These are phyloP conservation scores for Megalops atlanticus DNA, from an alignment of 2,113 vertebrate genomes.

Conservation along the genomic window DNA sequence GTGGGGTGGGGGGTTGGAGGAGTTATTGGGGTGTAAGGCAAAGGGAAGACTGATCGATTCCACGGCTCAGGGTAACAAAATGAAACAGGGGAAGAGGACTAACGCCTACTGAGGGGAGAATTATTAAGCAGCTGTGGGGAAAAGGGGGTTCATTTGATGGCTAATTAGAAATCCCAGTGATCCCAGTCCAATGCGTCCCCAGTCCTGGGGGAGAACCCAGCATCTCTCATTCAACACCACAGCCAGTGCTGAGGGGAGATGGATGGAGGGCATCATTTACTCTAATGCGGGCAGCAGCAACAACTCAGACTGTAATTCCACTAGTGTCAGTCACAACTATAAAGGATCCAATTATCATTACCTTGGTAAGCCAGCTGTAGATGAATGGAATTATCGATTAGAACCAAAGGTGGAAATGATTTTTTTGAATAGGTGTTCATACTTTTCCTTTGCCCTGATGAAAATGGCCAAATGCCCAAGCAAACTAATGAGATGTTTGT, in stretches of 20 bases:
- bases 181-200: neutral
- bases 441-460: neutral
- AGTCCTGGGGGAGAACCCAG: neutral
- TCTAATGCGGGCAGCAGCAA: neutral
- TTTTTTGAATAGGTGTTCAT: neutral
- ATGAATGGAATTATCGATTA: slow-evolving; percentile 41
- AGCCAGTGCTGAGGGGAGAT: neutral
- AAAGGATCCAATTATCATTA: neutral
- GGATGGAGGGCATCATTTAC: neutral
- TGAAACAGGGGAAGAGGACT: neutral
- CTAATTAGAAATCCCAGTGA: neutral
- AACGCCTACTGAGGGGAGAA: neutral
- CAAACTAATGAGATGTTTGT: neutral
- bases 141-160: neutral
- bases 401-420: slow-evolving; percentile 10
- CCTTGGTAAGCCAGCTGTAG: slow-evolving; percentile 13
- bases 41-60: neutral
- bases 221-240: neutral
- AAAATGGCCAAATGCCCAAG: neutral
- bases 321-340: neutral
- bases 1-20: no score
- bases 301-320: neutral
- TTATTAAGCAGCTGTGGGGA: neutral
- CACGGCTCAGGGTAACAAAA: neutral
- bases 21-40: neutral